Percentiles rank a stretch among this genome's conserved stretches.
These are phyloP conservation scores for Malurus leucopterus DNA, from an alignment of 2,797 vertebrate species.

Conservation along the genomic window DNA sequence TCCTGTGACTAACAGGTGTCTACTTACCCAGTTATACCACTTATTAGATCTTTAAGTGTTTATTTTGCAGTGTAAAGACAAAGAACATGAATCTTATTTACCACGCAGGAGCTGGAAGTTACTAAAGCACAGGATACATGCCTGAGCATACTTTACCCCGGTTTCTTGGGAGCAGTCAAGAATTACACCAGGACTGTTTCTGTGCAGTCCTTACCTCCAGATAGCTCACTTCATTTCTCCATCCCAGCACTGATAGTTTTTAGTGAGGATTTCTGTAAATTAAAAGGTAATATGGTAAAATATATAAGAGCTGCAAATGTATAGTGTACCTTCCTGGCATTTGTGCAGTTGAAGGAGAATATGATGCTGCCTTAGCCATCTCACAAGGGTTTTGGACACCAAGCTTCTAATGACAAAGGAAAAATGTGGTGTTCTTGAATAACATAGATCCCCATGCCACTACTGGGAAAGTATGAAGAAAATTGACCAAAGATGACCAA, in stretches of 20 bases:
- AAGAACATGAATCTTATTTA: conserved; percentile 31
- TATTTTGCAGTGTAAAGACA: not conserved
- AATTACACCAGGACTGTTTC: not conserved
- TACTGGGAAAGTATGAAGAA: not conserved
- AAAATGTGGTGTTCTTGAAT: not conserved
- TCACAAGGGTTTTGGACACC: not conserved
- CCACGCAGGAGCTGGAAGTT: not conserved
- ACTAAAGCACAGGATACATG: not conserved
- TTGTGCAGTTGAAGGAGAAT: not conserved
- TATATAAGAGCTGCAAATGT: not conserved
- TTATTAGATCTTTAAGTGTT: conserved; percentile 35
- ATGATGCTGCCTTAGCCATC: not conserved
- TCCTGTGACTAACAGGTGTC: conserved; percentile 46
- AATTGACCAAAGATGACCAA: not conserved
- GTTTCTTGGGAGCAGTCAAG: not conserved
- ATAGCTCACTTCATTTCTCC: not conserved
- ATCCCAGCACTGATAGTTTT: not conserved
- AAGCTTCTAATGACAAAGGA: not conserved
- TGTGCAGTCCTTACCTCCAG: not conserved
- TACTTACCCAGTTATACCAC: not conserved
- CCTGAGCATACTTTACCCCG: not conserved
- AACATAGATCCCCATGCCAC: not conserved
- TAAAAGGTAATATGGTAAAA: not conserved
- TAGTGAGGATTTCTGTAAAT: not conserved
- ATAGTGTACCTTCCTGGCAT: not conserved